Evolutionary conservation across 2,797 vertebrate species (phyloP), one percentile per base, ranked within the genome.

Genomic region (Syngnathus acus): DNA sequence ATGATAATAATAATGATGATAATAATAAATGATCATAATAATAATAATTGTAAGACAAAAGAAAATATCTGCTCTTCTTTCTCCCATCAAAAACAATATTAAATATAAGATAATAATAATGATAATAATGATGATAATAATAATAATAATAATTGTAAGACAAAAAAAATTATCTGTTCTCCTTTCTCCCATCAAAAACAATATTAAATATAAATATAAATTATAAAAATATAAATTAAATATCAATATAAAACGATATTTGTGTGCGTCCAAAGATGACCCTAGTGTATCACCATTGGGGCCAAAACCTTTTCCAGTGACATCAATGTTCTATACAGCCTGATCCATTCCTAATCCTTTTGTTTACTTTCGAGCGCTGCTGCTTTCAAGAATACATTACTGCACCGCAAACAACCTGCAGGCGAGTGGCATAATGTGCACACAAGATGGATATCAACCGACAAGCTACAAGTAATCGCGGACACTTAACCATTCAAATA

Each of bases 1-100:
- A 51, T 54, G 4, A 23, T 8, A 23, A 53, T 9, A 6, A 50
- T 16, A 50, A 48, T 2, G 19, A 17, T 8, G 2, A 51, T 47
- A 4, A 47, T 16, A 4, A 47, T 14, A 21, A 48, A 48, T 2
- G 19, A 17, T 8, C 3, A 51, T 47, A 13, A 47, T 16, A 13
- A 47, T 14, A 16, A 47, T 26, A 26, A 26, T 26, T 26, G 26
- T 26, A 26, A 26, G 26, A 26, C 26, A 1, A 26, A 26, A 42
- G 10, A 39, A 1, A 59, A 37, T 13, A 88, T 75, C 81, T 75
- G 82, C 79, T 72, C 40, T 9, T 42, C 39, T 40, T 40, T 6
- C 39, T 40, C 40, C 10, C 40, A 42, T 42, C 6, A 42, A 42
- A 42, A 26, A 23, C 23, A 23, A 23, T 23, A 23, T 23, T 23